Evolutionary conservation across 2,888 invertebrate species (phyloP).

Genomic region (Ferrisia virgata): DNA sequence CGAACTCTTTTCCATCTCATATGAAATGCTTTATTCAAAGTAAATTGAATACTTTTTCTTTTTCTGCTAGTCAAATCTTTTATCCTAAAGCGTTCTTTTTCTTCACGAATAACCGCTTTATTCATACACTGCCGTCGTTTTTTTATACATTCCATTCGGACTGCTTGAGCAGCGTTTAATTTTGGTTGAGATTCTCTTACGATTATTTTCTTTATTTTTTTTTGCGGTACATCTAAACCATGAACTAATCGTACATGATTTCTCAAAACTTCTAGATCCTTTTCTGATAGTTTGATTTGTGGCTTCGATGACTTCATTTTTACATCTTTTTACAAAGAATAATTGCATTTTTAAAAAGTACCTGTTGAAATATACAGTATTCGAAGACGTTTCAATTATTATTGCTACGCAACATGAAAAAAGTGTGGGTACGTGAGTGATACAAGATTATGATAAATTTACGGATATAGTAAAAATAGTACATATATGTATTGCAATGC

Average conservation of each 20-base stretch:
- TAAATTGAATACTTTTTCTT: neutral
- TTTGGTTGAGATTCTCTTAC: neutral
- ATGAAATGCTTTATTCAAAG: constrained; percentile 29
- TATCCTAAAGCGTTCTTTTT: neutral
- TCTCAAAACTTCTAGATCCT: neutral
- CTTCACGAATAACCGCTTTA: neutral
- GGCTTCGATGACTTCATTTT: neutral
- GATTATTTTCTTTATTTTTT: neutral
- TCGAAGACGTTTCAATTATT: neutral
- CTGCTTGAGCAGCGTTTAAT: neutral
- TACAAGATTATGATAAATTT: too few relatives aligned
- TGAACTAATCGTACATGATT: neutral
- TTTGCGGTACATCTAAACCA: neutral
- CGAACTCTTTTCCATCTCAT: constrained; percentile 26
- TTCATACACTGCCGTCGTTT: neutral
- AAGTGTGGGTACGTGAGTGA: too few relatives aligned
- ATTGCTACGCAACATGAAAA: neutral
- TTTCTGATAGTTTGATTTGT: neutral
- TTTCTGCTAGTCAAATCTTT: neutral
- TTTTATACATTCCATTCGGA: neutral
- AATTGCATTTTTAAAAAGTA: neutral
- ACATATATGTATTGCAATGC: too few relatives aligned
- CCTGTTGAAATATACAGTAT: neutral
- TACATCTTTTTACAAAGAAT: neutral
- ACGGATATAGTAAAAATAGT: too few relatives aligned